These are phyloP conservation scores for Iselma pallidipennis DNA, from an alignment of 2,888 invertebrate species.

Conservation along the genomic window DNA sequence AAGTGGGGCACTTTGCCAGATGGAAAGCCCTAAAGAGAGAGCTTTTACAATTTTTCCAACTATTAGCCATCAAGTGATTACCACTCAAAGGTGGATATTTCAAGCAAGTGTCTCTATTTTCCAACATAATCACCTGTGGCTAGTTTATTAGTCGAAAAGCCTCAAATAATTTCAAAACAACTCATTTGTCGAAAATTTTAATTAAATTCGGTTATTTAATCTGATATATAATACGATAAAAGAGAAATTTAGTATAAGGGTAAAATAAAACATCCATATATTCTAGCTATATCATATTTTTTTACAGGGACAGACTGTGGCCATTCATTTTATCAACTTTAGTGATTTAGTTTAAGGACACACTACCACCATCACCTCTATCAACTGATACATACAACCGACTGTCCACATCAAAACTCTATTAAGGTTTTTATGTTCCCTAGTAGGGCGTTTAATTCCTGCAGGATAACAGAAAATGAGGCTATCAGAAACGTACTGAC, in stretches of 20 bases:
- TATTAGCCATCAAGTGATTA: neutral
- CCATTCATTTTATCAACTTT: constrained; percentile 46
- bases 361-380: too few relatives aligned
- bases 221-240: too few relatives aligned
- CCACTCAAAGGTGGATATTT: neutral
- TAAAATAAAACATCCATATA: too few relatives aligned
- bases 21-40: neutral
- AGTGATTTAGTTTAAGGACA: constrained; percentile 41
- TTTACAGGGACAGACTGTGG: constrained; percentile 36
- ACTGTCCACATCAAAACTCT: constrained; percentile 43
- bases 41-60: neutral
- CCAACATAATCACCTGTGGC: neutral
- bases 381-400: constrained; percentile 31
- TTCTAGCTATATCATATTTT: too few relatives aligned
- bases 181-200: too few relatives aligned
- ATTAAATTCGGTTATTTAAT: too few relatives aligned
- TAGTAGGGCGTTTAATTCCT: constrained; percentile 30
- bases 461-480: constrained; percentile 8
- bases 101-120: neutral
- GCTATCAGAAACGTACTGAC: constrained; percentile 4
- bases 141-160: neutral
- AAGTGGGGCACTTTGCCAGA: constrained; percentile 2
- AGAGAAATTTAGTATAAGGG: too few relatives aligned
- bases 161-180: too few relatives aligned
- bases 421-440: constrained; percentile 43